Conservation (phyloP, 2,888 invertebrate genomes). For the Eubasilissa splendida region DNA sequence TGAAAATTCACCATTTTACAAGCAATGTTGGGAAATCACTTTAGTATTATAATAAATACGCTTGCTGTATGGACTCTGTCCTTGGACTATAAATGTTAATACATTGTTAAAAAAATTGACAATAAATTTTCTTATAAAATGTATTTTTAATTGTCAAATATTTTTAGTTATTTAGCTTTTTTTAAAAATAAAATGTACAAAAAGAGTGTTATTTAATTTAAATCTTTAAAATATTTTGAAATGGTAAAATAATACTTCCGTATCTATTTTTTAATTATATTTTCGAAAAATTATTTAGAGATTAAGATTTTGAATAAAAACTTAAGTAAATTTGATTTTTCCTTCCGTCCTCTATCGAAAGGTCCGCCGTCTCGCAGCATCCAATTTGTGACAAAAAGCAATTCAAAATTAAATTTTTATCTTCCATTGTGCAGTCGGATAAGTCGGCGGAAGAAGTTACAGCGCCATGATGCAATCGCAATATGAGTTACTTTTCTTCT, state of each 20-base stretch:
- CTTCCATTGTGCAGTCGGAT: slow-evolving; percentile 11
- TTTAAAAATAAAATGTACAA: background rate
- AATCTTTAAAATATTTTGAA: background rate
- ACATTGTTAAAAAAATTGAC: too few relatives aligned
- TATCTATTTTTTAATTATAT: background rate
- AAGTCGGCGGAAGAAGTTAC: background rate
- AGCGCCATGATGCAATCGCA: slow-evolving; percentile 24
- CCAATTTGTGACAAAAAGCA: slow-evolving; percentile 52
- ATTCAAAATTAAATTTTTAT: slow-evolving; percentile 51
- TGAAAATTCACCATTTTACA: too few relatives aligned
- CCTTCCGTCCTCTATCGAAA: slow-evolving; percentile 44
- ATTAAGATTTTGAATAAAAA: slow-evolving; percentile 41
- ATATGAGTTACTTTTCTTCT: background rate
- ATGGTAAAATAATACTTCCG: background rate
- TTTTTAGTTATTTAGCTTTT: too few relatives aligned
- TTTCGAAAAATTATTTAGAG: slow-evolving; percentile 8
- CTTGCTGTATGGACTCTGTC: too few relatives aligned
- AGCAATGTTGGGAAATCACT: too few relatives aligned
- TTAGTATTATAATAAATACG: too few relatives aligned
- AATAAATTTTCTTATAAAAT: too few relatives aligned
- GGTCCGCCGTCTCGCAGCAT: slow-evolving; percentile 42
- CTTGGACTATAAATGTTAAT: too few relatives aligned
- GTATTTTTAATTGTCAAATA: too few relatives aligned
- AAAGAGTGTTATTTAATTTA: background rate
- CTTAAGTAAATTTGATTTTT: slow-evolving; percentile 51